Evolutionary conservation across 2,113 vertebrate species (phyloP).

Genomic region (Ornithorhynchus anatinus): DNA sequence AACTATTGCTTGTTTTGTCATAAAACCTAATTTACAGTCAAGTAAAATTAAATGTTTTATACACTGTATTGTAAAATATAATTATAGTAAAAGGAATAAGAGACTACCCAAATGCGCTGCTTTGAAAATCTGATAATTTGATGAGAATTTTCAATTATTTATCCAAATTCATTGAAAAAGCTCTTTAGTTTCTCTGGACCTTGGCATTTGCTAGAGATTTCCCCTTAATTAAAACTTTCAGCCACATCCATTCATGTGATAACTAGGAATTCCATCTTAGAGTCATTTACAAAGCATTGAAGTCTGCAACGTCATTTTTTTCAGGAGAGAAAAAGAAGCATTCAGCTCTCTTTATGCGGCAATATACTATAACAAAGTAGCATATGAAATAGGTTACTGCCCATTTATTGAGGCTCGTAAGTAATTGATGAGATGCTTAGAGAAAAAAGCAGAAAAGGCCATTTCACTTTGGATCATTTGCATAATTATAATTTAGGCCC

Average conservation of each 20-base stretch:
- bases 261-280: neutral
- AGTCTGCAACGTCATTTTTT: neutral
- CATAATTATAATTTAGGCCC: slow-evolving; percentile 34
- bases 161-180: too few species aligned
- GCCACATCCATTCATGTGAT: neutral
- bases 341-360: neutral
- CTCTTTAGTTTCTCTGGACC: neutral
- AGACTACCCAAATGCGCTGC: too few species aligned
- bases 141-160: too few species aligned
- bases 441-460: slow-evolving; percentile 21
- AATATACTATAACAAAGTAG: slow-evolving; percentile 5
- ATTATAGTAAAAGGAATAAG: too few species aligned
- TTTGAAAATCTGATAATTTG: too few species aligned
- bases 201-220: slow-evolving; percentile 7
- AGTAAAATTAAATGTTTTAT: too few species aligned
- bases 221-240: slow-evolving; percentile 48
- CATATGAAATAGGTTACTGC: neutral
- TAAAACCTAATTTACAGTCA: too few species aligned
- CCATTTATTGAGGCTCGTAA: slow-evolving; percentile 26
- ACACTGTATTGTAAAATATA: too few species aligned
- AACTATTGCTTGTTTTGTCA: too few species aligned
- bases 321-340: neutral
- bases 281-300: slow-evolving; percentile 6
- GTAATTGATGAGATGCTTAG: slow-evolving; percentile 40
- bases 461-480: slow-evolving; percentile 37